phyloP scores from a whole-genome alignment of 1,140 invertebrate genomes.

The Bombus picipes region DNA sequence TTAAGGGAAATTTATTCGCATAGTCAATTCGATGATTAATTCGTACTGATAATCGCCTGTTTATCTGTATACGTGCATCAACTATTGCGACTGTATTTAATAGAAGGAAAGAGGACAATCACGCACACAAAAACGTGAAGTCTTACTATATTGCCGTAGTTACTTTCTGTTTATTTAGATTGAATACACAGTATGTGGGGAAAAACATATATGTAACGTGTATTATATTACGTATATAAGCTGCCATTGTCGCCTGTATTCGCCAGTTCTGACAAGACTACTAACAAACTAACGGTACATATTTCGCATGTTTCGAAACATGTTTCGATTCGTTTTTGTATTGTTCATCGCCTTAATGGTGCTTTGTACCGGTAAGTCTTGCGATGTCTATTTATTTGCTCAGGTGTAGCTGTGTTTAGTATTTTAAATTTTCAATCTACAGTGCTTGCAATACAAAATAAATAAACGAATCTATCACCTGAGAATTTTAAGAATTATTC shows the following conservation, averaged over 20 bases:
- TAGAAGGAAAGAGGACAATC: neutral
- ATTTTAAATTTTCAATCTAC: neutral
- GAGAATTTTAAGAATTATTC: too few species aligned
- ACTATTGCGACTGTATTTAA: neutral
- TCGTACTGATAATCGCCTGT: neutral
- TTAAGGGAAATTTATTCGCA: too few species aligned
- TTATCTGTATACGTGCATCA: neutral
- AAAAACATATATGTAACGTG: neutral
- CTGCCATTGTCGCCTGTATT: neutral
- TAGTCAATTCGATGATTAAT: too few species aligned
- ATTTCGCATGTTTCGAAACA: neutral
- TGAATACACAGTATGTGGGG: too few species aligned
- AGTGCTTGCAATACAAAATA: too few species aligned
- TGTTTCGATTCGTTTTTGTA: slow-evolving; percentile 1
- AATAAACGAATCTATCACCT: too few species aligned
- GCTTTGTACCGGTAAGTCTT: slow-evolving; percentile 34
- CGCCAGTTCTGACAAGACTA: neutral
- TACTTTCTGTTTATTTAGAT: neutral
- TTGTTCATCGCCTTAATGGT: slow-evolving; percentile 1
- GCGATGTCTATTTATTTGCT: neutral
- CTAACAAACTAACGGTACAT: too few species aligned
- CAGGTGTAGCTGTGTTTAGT: too few species aligned
- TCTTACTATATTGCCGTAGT: too few species aligned
- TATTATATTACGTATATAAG: slow-evolving; percentile 24
- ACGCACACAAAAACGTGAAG: neutral